A percentile compares a stretch with the other conserved stretches of the same genome.
These are phyloP conservation scores for Spilarctia lutea DNA, from an alignment of 2,888 invertebrate genomes.

Conservation along the genomic window DNA sequence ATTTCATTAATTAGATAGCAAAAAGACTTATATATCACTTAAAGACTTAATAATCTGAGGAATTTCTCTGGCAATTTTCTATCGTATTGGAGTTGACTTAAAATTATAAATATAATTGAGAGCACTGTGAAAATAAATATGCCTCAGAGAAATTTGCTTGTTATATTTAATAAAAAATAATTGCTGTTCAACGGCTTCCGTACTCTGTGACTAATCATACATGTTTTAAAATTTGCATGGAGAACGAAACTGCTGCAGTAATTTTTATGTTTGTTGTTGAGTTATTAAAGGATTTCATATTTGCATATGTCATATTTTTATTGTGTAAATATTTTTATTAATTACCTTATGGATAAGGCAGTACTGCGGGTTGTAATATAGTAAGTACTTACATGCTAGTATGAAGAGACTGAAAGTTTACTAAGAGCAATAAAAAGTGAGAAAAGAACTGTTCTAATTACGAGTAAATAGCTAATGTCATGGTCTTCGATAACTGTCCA, in stretches of 20 bases:
- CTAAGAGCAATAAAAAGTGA: neutral
- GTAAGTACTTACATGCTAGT: neutral
- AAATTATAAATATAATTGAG: slow-evolving; percentile 1
- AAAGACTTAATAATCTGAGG: neutral
- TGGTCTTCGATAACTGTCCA: neutral
- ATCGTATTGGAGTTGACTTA: neutral
- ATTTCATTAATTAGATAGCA: neutral
- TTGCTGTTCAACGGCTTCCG: slow-evolving; percentile 18
- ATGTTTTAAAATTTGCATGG: slow-evolving; percentile 28
- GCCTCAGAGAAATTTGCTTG: neutral
- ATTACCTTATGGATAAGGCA: neutral
- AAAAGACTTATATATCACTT: neutral
- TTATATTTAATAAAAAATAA: neutral
- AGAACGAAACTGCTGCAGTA: slow-evolving; percentile 40
- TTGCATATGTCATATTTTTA: slow-evolving; percentile 45
- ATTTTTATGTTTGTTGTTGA: slow-evolving; percentile 49
- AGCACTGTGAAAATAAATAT: neutral
- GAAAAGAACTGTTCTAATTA: neutral
- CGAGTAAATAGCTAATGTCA: neutral
- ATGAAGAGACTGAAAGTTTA: neutral
- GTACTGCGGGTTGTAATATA: neutral
- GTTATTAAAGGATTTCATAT: slow-evolving; percentile 43
- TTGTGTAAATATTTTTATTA: slow-evolving; percentile 21
- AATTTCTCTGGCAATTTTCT: neutral
- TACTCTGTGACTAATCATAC: slow-evolving; percentile 26